Percentiles rank a stretch among this genome's conserved stretches.
phyloP scores from a whole-genome alignment of 2,797 vertebrate genomes.

The Phyllotis vaccarum region DNA sequence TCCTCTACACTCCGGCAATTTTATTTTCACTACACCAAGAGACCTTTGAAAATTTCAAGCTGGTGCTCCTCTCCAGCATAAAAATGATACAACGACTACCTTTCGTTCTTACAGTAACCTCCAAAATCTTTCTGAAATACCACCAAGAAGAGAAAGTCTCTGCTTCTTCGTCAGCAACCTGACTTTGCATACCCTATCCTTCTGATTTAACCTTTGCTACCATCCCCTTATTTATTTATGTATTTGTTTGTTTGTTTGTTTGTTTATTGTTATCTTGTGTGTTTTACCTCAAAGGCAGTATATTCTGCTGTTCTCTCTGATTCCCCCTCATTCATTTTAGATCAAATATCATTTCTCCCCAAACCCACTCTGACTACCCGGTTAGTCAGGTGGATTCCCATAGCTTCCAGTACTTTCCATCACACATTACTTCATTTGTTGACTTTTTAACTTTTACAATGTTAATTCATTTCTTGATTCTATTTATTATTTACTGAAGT shows the following conservation, averaged over 20 bases:
- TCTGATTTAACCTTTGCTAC: neutral
- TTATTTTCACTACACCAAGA: neutral
- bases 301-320: neutral
- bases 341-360: neutral
- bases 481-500: neutral
- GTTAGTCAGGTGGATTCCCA: neutral
- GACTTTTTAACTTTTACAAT: neutral
- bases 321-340: neutral
- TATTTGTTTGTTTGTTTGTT: too few species aligned
- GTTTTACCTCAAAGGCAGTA: neutral
- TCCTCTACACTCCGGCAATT: neutral
- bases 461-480: neutral
- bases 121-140: neutral
- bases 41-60: neutral
- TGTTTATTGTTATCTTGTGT: neutral
- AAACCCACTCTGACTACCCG: neutral
- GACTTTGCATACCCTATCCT: neutral
- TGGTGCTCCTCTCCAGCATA: neutral
- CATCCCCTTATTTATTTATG: neutral
- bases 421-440: neutral
- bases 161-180: neutral
- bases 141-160: neutral
- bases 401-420: neutral
- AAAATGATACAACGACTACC: neutral
- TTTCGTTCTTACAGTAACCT: neutral